Conservation (phyloP, 64 coral and sea anemone species). For the Catalaphyllia jardinei region DNA sequence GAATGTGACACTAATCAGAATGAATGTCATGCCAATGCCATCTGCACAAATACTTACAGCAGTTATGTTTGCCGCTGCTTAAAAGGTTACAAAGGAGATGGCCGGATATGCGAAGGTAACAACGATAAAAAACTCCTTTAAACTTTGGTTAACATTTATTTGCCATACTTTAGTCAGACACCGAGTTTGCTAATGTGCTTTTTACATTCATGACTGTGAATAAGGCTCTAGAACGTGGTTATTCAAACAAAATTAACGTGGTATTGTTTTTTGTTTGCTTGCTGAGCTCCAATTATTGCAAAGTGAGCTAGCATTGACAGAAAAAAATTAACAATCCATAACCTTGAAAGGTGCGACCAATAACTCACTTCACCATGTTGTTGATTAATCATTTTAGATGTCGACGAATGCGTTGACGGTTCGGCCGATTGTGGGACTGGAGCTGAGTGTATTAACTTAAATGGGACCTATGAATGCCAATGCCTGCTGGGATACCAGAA, state of each 20-base stretch:
- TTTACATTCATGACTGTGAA: too few species aligned
- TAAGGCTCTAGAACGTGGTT: too few species aligned
- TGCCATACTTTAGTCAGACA: too few species aligned
- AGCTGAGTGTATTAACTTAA: not conserved
- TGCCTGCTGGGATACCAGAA: not conserved
- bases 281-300: too few species aligned
- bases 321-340: too few species aligned
- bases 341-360: not conserved
- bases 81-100: slow-evolving; percentile 13
- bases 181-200: too few species aligned
- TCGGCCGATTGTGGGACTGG: not conserved
- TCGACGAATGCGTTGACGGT: slow-evolving; percentile 9
- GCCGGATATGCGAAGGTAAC: slow-evolving; percentile 31
- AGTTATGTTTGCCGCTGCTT: slow-evolving; percentile 25
- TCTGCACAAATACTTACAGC: not conserved
- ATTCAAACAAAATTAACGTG: not conserved
- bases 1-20: not conserved
- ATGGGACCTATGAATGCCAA: not conserved
- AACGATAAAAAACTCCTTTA: too few species aligned
- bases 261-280: too few species aligned
- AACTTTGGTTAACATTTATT: too few species aligned
- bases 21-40: slow-evolving; percentile 11
- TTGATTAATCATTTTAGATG: slow-evolving; percentile 1
- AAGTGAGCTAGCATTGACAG: too few species aligned
- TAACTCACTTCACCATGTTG: not conserved